Evolutionary conservation across 2,113 vertebrate species (phyloP), one percentile per base, ranked within the genome.

Genomic region (Nibea albiflora): DNA sequence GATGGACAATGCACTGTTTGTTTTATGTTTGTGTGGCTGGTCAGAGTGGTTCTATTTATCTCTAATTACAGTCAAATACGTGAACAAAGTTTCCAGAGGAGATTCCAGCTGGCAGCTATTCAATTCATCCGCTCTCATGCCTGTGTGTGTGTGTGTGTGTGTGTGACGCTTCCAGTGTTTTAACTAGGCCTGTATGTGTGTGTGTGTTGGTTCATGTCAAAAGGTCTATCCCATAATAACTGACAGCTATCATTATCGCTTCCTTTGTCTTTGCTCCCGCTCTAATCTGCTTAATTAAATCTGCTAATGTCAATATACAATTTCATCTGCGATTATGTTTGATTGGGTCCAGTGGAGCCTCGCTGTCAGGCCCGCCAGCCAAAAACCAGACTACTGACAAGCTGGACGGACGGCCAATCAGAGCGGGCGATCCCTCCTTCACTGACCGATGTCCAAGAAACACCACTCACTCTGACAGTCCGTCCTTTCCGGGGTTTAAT

Each of bases 251-350:
- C 82, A 93, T 92, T 92, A 92, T 76, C 85, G 50, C 84, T 90
- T 86, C 88, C 87, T 81, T 81, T 87, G 76, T 81, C 82, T 83
- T 80, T 80, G 76, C 64, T 58, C 84, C 77, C 19, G 11, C 14
- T 78, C 85, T 87, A 88, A 87, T 88, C 80, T 50, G 6, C 47
- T 81, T 83, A 89, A 90, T 87, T 92, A 79, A 86, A 90, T 89
- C 86, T 71, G 50, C 85, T 85, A 79, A 85, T 89, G 86, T 92
- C 81, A 94, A 92, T 90, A 93, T 82, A 91, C 86, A 87, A 66
- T 72, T 73, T 49, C 71, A 85, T 79, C 60, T 70, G 73, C 4
- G 12, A 84, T 83, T 68, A 69, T 5, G 54, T 64, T 72, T 86
- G 76, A 87, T 67, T 85, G 81, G 66, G 44, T 39, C 60, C 15